phyloP scores from a whole-genome alignment of 2,113 vertebrate species.

The Henicopernis longicauda region DNA sequence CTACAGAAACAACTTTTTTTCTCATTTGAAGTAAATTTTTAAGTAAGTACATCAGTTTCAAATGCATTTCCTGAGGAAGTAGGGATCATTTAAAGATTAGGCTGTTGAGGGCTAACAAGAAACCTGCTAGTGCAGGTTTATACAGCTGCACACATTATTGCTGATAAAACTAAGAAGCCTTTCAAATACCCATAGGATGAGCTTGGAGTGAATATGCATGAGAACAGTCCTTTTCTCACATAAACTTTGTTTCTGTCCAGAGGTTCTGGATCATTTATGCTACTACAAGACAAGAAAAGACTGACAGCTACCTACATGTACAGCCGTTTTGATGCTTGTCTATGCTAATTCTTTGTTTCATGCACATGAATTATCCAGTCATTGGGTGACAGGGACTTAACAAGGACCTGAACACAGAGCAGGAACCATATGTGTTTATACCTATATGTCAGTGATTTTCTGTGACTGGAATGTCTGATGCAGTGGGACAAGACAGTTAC shows the following conservation, averaged over 20 bases:
- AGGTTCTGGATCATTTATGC: not conserved
- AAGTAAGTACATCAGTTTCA: not conserved
- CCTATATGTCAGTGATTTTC: not conserved
- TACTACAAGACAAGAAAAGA: not conserved
- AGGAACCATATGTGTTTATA: not conserved
- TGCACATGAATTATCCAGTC: not conserved
- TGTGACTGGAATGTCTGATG: not conserved
- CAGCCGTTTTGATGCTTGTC: fast-evolving
- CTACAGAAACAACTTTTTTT: not conserved
- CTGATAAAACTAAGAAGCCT: not conserved
- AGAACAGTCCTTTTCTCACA: not conserved
- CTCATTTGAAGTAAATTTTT: not conserved
- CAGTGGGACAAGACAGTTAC: not conserved
- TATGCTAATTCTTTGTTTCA: not conserved
- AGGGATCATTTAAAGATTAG: not conserved
- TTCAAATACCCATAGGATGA: not conserved
- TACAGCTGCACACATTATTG: not conserved
- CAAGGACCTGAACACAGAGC: not conserved
- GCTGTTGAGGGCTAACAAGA: not conserved
- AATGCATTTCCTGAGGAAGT: constrained; percentile 4
- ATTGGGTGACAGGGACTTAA: not conserved
- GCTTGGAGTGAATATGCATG: not conserved
- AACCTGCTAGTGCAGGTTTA: not conserved
- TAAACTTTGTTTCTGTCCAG: not conserved
- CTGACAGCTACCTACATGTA: not conserved